phyloP scores from a whole-genome alignment of 2,797 vertebrate genomes.

The Sebastes hubbsi region DNA sequence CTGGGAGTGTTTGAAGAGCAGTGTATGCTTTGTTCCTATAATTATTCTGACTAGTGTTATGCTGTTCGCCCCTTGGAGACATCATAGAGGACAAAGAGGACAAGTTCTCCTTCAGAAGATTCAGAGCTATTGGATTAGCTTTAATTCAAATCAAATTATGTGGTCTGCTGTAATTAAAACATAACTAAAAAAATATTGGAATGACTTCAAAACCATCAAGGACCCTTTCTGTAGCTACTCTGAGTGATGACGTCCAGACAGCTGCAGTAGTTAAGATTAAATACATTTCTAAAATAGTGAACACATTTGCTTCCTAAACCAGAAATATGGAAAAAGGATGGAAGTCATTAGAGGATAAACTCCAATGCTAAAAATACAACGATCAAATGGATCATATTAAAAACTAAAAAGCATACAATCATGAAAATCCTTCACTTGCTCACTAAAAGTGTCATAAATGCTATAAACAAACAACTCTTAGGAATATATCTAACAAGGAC shows the following conservation, averaged over 20 bases:
- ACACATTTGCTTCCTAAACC: neutral
- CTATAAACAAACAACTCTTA: neutral
- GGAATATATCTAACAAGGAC: neutral
- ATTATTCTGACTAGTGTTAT: neutral
- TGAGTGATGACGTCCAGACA: neutral
- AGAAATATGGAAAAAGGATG: neutral
- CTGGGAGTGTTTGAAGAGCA: neutral
- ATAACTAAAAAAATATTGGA: neutral
- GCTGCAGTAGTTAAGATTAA: neutral
- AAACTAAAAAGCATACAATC: neutral
- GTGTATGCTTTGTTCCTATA: neutral
- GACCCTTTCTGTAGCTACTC: neutral
- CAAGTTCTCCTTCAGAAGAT: neutral
- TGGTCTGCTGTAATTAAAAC: neutral
- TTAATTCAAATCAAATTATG: conserved; percentile 4
- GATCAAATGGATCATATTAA: neutral
- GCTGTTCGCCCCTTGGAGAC: neutral
- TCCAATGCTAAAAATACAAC: neutral
- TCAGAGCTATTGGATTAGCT: neutral
- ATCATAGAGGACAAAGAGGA: neutral
- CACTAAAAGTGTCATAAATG: neutral
- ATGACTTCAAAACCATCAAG: neutral
- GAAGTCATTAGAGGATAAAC: neutral
- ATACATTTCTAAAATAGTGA: neutral
- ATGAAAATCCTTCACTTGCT: neutral